Evolutionary conservation across 2,888 invertebrate species (phyloP).

Genomic region (Xestia c-nigrum): DNA sequence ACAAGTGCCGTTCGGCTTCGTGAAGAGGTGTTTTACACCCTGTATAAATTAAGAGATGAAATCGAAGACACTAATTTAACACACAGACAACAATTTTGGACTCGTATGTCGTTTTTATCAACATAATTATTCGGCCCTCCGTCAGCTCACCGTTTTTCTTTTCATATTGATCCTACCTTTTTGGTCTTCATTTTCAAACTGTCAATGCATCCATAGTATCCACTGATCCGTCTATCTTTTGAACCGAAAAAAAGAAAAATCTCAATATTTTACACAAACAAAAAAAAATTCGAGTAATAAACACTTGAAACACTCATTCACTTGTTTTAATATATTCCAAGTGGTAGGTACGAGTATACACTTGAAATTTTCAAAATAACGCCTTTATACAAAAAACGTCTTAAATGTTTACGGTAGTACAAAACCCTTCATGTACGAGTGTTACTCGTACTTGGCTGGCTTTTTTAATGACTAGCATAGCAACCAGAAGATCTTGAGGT

Average conservation of each 20-base stretch:
- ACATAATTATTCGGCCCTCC: not conserved
- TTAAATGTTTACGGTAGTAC: not conserved
- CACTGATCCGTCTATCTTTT: not conserved
- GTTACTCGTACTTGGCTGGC: not conserved
- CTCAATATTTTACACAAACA: no score
- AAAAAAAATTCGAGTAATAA: not conserved
- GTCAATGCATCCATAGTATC: not conserved
- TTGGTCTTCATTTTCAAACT: not conserved
- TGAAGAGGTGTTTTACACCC: no score
- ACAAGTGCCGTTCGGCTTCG: no score
- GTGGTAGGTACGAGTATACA: no score
- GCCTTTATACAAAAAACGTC: not conserved
- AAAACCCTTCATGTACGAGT: not conserved
- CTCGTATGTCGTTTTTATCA: not conserved
- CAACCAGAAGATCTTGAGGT: not conserved
- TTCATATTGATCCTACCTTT: not conserved
- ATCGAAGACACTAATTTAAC: not conserved
- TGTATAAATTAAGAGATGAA: not conserved
- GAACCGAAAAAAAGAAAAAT: not conserved
- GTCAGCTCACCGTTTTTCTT: no score
- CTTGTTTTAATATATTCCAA: no score
- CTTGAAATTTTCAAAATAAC: no score
- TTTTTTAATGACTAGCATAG: not conserved
- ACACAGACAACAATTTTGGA: not conserved
- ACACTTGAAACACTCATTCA: not conserved